Base-by-base conservation (phyloP, 2,888 invertebrate species). In the Helleia helle region DNA sequence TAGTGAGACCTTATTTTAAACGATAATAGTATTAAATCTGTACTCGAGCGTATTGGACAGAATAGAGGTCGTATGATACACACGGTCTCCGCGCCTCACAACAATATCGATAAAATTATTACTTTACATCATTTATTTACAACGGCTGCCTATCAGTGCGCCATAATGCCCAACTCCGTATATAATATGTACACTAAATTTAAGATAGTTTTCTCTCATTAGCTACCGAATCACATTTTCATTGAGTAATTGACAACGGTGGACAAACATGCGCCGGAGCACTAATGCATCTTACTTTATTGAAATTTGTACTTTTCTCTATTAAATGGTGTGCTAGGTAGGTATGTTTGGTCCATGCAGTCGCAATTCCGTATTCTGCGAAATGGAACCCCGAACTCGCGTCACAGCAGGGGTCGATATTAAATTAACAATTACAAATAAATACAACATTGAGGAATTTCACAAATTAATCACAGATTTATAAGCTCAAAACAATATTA, bases 151-250 rank as follows among this genome's bases (percentile, higher is more conserved):
- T 57, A 50, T 60, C 60, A 56, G 58, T 72, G 71, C 79, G 71
- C 70, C 76, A 65, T 81, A 84, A 83, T 83, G 83, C 84, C 84
- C 84, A 75, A 72, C 75, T 83, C 77, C 79, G 69, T 73, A 77
- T 76, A 72, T 79, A 73, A 74, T 83, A 83, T 83, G 62, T 83
- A 83, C 83, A 83, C 71, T 80, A 76, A 64, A 74, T 76, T 76
- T 75, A 80, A 80, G 79, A 79, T 81, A 79, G 71, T n/a, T 68
- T 81, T 84, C 81, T 83, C 81, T 81, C 83, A 74, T 80, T 83
- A 84, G 80, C 83, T 84, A 84, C 81, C 81, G 76, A 83, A 84
- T 84, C 84, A 84, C 84, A 84, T 80, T 83, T 81, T 81, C 76
- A 76, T 74, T 73, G 76, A 80, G 76, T 84, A 84, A 84, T 84